Conservation (phyloP, 2,797 vertebrate genomes). For the Molossus alvarezi region DNA sequence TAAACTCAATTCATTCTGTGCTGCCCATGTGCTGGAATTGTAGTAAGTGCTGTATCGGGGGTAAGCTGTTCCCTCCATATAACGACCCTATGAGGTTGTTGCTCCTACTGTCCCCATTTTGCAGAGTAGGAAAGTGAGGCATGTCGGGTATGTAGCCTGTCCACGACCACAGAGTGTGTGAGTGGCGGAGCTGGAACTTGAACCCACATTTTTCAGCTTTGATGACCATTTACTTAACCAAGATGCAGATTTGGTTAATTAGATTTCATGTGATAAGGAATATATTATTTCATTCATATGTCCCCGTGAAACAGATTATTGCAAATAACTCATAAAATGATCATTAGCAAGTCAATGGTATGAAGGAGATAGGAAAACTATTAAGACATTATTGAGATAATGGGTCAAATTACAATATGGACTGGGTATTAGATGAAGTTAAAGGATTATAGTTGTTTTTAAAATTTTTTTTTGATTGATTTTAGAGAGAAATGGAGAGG, state of each 20-base stretch:
- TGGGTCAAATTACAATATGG: constrained; percentile 2
- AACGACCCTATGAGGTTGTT: not conserved
- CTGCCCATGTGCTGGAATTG: not conserved
- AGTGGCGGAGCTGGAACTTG: not conserved
- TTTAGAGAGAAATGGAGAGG: not conserved
- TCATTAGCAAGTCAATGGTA: not conserved
- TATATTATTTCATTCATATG: not conserved
- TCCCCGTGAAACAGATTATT: not conserved
- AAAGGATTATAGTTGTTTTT: not conserved
- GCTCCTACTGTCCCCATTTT: not conserved
- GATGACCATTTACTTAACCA: not conserved
- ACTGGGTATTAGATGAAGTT: not conserved
- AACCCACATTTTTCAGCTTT: not conserved
- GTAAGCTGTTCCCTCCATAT: not conserved
- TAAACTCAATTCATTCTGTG: not conserved
- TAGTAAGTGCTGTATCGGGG: not conserved
- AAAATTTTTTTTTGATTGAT: not conserved
- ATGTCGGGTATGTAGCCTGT: not conserved
- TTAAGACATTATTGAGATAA: not conserved
- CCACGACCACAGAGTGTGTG: not conserved
- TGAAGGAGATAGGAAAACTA: not conserved
- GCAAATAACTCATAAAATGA: not conserved
- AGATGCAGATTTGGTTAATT: not conserved
- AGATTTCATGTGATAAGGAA: not conserved
- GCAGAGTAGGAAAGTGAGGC: not conserved